Evolutionary conservation across 1,140 invertebrate species (phyloP), one percentile per base, ranked within the genome.

Genomic region (Apocrypta bakeri): DNA sequence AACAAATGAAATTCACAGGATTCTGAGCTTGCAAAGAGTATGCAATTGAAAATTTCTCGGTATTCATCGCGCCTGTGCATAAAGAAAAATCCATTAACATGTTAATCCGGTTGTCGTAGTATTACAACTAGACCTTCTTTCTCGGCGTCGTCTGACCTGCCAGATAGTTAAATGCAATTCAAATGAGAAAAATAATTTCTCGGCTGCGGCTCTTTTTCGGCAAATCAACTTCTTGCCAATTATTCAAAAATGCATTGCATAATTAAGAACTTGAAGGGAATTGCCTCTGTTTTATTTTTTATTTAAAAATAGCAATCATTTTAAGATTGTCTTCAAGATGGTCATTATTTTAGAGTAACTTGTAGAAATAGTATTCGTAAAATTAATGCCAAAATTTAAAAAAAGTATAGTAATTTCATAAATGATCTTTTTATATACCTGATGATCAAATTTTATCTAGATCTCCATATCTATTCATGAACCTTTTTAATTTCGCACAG

Each of bases 81-180:
- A 81, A 81, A 75, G 61, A 81, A 81, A 81, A 81, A 81, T 75
- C 73, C 72, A 81, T 81, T 81, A 81, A 56, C 40, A 75, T 81
- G 72, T 27, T 81, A 81, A 81, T 81, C 72, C 24, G 12, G 74
- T 71, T 66, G 56, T 74, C 56, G 27, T 37, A 48, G 31, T 71
- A 9, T 42, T 33, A 17, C 66, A 25, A 17, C 48, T 21, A 2
- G 14, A 31, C 17, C 21, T 31, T 8, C 33, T 12, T 71, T 33
- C 3, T n/a, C 2, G 33, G n/a, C 21, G 42, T 48, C 42, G 6
- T 64, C 63, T 24, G 66, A 56, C 17, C 31, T 37, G n/a, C 42
- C 17, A 25, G 48, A n/a, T 12, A 56, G 8, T 31, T 79, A 68
- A 75, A 81, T 81, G 25, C 25, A 72, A 37, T 75, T 75, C 63